Conservation (phyloP, 2,797 vertebrate genomes). For the Hozukius guyotensis region DNA sequence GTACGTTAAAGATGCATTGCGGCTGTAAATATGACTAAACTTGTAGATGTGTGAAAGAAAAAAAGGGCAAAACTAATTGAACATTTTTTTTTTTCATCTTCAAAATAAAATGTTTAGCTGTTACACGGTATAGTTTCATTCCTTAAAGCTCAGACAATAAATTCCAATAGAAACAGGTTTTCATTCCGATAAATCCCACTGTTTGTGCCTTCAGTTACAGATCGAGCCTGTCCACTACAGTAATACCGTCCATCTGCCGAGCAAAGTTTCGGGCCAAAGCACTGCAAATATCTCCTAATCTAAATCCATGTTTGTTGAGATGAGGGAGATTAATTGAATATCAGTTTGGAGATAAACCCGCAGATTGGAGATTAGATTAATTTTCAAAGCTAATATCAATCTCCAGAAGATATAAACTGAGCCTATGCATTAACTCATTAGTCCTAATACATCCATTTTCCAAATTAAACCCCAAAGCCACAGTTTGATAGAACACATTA, state of each 20-base stretch:
- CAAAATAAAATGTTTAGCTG: neutral
- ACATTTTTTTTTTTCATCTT: neutral
- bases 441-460: constrained; percentile 28
- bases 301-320: constrained; percentile 52
- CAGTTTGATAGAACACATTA: constrained; percentile 14
- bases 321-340: constrained; percentile 51
- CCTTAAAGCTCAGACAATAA: neutral
- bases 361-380: constrained; percentile 33
- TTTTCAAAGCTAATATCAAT: constrained; percentile 44
- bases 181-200: constrained; percentile 6
- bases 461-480: constrained; percentile 33
- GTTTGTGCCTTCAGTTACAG: constrained; percentile 5
- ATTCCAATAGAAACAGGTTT: neutral
- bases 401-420: constrained; percentile 11
- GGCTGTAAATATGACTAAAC: neutral
- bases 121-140: neutral
- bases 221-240: neutral
- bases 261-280: constrained; percentile 7
- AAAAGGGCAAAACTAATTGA: neutral
- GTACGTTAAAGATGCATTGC: neutral
- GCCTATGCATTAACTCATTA: constrained; percentile 27
- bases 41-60: neutral
- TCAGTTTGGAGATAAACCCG: constrained; percentile 45
- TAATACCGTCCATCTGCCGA: constrained; percentile 44
- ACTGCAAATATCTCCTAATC: constrained; percentile 37